phyloP scores from a whole-genome alignment of 2,113 vertebrate genomes.

The Dunckerocampus dactyliophorus region DNA sequence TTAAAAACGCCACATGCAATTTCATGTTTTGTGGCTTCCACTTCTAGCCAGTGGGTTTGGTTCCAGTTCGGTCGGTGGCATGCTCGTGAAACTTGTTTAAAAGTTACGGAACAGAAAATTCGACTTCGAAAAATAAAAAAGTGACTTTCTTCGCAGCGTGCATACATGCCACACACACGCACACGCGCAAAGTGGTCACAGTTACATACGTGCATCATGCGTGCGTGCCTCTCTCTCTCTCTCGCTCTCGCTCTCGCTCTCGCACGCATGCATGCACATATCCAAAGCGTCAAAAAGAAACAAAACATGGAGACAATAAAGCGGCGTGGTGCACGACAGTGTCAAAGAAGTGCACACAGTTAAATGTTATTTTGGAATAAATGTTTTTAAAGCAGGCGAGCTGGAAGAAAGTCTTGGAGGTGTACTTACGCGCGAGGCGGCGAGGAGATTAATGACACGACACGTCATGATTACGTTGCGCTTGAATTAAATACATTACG shows the following conservation, averaged over 20 bases:
- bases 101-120: conserved; percentile 32
- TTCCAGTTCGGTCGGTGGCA: conserved; percentile 5
- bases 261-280: not conserved
- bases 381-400: conserved; percentile 16
- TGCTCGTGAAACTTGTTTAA: conserved; percentile 42
- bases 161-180: conserved; percentile 66
- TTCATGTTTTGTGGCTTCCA: not conserved
- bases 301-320: not conserved
- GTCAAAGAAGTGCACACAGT: conserved; percentile 15
- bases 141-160: conserved; percentile 21
- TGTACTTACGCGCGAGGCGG: conserved; percentile 83
- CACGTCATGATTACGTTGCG: conserved; percentile 85
- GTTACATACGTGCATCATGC: conserved; percentile 42
- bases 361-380: conserved; percentile 33
- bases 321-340: not conserved
- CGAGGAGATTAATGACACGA: conserved; percentile 82
- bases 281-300: conserved; percentile 16
- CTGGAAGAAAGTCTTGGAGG: conserved; percentile 63
- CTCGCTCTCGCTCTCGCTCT: no score
- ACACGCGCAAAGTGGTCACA: conserved; percentile 41
- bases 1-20: no score
- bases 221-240: conserved; percentile 34
- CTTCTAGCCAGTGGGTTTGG: not conserved
- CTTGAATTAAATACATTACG: conserved; percentile 86
- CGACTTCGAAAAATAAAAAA: not conserved